These are phyloP conservation scores for Odontesthes bonariensis DNA, from an alignment of 2,113 vertebrate genomes.

Conservation along the genomic window DNA sequence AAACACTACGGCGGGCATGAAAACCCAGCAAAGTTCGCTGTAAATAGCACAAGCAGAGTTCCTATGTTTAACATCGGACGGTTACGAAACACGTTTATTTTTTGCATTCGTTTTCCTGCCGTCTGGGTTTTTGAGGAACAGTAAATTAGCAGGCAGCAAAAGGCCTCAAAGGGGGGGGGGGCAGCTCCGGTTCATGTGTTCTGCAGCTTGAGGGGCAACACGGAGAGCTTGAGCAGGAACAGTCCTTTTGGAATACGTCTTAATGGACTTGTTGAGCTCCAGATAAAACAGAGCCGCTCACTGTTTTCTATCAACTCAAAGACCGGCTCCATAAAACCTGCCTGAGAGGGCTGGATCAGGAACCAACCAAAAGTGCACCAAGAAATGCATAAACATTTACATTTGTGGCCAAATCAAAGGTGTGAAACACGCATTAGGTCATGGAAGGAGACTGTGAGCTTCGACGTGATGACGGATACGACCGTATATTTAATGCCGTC, in stretches of 20 bases:
- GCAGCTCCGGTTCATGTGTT: constrained; percentile 34
- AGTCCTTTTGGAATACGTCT: no score
- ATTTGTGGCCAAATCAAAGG: no score
- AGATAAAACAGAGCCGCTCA: neutral
- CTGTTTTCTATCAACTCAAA: constrained; percentile 17
- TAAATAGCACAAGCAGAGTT: constrained; percentile 51
- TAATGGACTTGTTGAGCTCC: neutral
- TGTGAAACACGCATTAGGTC: no score
- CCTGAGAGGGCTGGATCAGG: no score
- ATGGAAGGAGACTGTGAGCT: no score
- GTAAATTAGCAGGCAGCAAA: constrained; percentile 49
- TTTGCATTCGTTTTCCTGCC: constrained; percentile 52
- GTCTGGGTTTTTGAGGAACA: constrained; percentile 48
- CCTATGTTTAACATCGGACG: constrained; percentile 56
- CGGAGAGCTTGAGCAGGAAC: constrained; percentile 7
- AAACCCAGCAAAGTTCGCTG: constrained; percentile 51
- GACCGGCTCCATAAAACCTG: neutral
- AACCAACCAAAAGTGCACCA: no score
- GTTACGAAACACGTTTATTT: constrained; percentile 69
- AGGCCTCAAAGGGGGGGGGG: constrained; percentile 28
- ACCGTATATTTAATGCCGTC: no score
- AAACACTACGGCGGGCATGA: constrained; percentile 44
- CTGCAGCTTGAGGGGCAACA: neutral
- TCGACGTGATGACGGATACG: no score
- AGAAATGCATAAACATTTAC: no score